Evolutionary conservation across 2,113 vertebrate species (phyloP), one percentile per base, ranked within the genome.

Genomic region (Dissostichus mawsoni): DNA sequence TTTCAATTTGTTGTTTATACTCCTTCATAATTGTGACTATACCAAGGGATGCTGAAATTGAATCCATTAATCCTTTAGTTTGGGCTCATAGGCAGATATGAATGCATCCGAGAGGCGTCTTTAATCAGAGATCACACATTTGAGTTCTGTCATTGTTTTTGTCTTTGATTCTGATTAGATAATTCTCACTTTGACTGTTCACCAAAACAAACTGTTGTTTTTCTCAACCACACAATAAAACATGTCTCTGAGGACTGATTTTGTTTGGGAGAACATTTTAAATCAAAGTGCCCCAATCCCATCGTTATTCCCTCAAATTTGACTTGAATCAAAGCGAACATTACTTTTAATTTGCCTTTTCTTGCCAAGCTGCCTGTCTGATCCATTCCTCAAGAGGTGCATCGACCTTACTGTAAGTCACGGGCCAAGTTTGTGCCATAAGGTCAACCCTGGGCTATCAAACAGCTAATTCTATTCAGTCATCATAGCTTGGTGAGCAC

Each of bases 371-470:
- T 72, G 66, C 36, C 33, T 67, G 64, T 80, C 63, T 75, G 59
- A 44, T 44, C 51, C 44, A 59, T 36, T 55, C 81, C 81, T 82
- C 76, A 16, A 81, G 83, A 56, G 76, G 47, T 52, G 52, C 36
- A 4, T 45, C 81, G 83, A 87, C 81, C 78, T 78, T n/a, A n/a
- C n/a, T n/a, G n/a, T 76, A 62, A 64, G 73, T 18, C 11, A 50
- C 17, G 14, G 61, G 56, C 76, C 52, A 73, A 74, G 56, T 75
- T 61, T 76, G 56, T 78, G 76, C 76, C 25, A 16, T 69, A 58
- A 16, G 20, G 59, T 76, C 59, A 55, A 79, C 79, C 72, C 62
- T 51, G 76, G 50, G 50, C 44, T 47, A 63, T 82, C 68, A 72
- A 86, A 72, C 76, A 11, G 47, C 18, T 58, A 83, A 83, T 75